Base-by-base conservation (phyloP, 2,113 vertebrate genomes). In the Cromileptes altivelis region DNA sequence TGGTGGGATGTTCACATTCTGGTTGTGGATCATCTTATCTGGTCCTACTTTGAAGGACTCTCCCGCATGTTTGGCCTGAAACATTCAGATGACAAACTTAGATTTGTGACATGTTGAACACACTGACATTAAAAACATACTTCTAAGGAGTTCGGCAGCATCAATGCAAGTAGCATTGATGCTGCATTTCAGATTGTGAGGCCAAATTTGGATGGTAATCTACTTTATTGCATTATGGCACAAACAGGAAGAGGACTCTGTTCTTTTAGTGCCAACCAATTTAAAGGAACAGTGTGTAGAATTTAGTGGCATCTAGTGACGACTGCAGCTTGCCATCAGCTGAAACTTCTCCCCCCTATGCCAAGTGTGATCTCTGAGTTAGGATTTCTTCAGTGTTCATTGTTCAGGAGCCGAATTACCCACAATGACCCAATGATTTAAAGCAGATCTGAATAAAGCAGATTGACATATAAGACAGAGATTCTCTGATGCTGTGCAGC, bases 1-100 rank as follows among this genome's bases (percentile, higher is more conserved):
- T 2, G 95, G 95, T 0, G 97, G 96, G 21, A 96, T 81, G 67
- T 92, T 92, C 67, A 96, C 86, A 2, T 93, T 95, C 91, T 95
- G 96, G 86, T 94, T 93, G 87, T 94, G 93, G 76, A 95, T 93
- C 53, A 93, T 57, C 45, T 89, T 21, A 33, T 93, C 90, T 0
- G 12, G 85, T 50, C 33, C 80, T 17, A 0, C 50, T 2, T 62
- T 33, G n/a, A 79, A 78, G 78, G 86, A 53, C 4, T 80, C 55
- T 18, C 81, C 91, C 0, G 70, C 49, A 2, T 25, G 57, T 68
- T 89, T 93, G 4, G 91, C 94, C 95, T 96, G 87, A 5, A 91
- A 82, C 3, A 42, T 58, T 3, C 11, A 81, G 67, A 87, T 17
- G 40, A 60, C 1, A 65, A 42, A 60, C 11, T 17, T 58, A 6